These are phyloP conservation scores for Acromyrmex charruanus DNA, from an alignment of 1,140 invertebrate genomes.

Conservation along the genomic window DNA sequence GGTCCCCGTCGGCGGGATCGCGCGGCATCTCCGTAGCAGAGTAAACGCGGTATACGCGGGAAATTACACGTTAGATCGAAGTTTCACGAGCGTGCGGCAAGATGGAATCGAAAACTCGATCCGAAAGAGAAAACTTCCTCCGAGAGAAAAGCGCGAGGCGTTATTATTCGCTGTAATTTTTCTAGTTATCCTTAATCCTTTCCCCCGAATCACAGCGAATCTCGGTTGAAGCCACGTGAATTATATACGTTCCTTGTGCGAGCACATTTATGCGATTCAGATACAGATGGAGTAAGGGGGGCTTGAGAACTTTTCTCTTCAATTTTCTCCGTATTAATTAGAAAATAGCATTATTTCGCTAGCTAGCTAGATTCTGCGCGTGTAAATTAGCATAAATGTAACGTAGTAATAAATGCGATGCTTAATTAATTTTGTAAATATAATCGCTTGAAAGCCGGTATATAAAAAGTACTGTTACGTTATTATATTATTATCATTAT, in stretches of 20 bases:
- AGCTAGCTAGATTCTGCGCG: neutral
- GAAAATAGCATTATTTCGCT: slow-evolving; percentile 26
- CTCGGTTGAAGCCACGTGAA: neutral
- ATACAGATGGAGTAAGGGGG: neutral
- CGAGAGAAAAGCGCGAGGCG: neutral
- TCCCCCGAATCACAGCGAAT: neutral
- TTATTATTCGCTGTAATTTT: slow-evolving; percentile 35
- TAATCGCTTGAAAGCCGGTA: slow-evolving; percentile 19
- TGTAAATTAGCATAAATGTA: slow-evolving; percentile 18
- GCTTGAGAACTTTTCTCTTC: neutral
- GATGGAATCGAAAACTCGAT: slow-evolving; percentile 52
- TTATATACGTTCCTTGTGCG: neutral
- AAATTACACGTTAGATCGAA: slow-evolving; percentile 53
- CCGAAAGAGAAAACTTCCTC: slow-evolving; percentile 33
- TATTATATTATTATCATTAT: slow-evolving; percentile 3
- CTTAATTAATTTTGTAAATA: slow-evolving; percentile 39
- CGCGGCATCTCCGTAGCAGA: slow-evolving; percentile 7
- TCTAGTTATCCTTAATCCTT: neutral
- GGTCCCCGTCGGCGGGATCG: neutral
- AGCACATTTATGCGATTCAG: neutral
- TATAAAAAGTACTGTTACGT: neutral
- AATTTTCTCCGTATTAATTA: slow-evolving; percentile 20
- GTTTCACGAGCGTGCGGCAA: slow-evolving; percentile 47
- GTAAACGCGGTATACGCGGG: slow-evolving; percentile 51
- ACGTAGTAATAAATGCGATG: slow-evolving; percentile 4